phyloP scores from a whole-genome alignment of 1,140 invertebrate species.

The Zaprionus capensis region DNA sequence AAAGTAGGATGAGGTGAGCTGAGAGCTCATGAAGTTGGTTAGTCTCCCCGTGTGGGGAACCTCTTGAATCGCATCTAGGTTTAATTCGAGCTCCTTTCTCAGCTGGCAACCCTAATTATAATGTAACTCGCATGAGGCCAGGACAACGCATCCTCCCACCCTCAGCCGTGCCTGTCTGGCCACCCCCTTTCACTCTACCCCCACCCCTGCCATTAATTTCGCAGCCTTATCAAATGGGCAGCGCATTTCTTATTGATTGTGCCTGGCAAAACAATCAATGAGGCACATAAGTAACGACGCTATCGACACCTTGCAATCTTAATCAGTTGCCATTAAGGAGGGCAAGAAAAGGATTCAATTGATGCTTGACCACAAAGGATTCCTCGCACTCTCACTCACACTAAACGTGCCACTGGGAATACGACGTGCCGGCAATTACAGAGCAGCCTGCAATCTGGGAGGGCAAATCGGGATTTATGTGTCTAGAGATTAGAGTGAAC shows the following conservation, averaged over 20 bases:
- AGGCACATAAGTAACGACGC: conserved; percentile 69
- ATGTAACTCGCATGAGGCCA: not conserved
- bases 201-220: conserved; percentile 33
- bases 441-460: conserved; percentile 56
- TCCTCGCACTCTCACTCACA: not conserved
- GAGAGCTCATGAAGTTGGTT: not conserved
- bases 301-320: conserved; percentile 64
- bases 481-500: conserved; percentile 48
- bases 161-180: not conserved
- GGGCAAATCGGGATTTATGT: conserved; percentile 69
- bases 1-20: not conserved
- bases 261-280: conserved; percentile 68
- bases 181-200: not conserved
- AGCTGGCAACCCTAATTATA: conserved; percentile 19
- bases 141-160: not conserved
- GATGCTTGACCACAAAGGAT: conserved; percentile 76
- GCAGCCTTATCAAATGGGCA: conserved; percentile 20
- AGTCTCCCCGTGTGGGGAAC: no score
- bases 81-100: no score
- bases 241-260: conserved; percentile 9
- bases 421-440: conserved; percentile 75
- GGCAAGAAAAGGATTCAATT: conserved; percentile 70
- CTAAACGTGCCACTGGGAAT: conserved; percentile 69
- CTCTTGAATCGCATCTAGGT: no score
- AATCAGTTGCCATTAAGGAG: conserved; percentile 71